Evolutionary conservation across 2,797 vertebrate species (phyloP).

Genomic region (Bradypodion ventrale): DNA sequence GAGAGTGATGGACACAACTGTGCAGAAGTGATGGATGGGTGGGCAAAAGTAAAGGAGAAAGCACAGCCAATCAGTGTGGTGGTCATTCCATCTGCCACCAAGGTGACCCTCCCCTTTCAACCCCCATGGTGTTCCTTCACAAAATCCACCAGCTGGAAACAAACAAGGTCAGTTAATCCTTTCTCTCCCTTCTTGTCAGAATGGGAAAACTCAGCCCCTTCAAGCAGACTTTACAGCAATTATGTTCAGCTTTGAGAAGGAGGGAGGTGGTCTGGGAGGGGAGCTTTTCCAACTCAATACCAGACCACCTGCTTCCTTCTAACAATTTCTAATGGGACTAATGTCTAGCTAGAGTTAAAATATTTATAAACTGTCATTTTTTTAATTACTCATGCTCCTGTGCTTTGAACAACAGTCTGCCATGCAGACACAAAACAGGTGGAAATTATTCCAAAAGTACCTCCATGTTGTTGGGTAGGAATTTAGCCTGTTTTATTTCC

Average conservation of each 20-base stretch:
- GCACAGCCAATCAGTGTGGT: constrained; percentile 30
- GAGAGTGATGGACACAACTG: constrained; percentile 16
- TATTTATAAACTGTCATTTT: neutral
- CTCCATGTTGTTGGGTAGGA: neutral
- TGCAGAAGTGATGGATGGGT: neutral
- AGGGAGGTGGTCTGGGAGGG: too few species aligned
- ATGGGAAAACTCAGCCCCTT: neutral
- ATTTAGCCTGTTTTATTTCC: neutral
- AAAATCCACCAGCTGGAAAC: neutral
- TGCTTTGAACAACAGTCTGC: neutral
- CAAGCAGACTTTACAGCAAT: neutral
- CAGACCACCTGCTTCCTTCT: neutral
- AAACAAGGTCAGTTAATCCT: neutral
- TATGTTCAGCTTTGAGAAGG: neutral
- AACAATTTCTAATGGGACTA: neutral
- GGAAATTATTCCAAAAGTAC: neutral
- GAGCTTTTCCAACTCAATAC: neutral
- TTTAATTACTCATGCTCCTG: neutral
- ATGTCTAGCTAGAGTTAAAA: neutral
- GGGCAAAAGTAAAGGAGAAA: constrained; percentile 8
- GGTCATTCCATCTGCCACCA: constrained; percentile 26
- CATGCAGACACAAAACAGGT: neutral
- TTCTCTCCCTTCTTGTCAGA: neutral
- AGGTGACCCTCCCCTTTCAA: constrained; percentile 5
- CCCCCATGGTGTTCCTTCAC: constrained; percentile 21